Evolutionary conservation across 2,888 invertebrate species (phyloP).

Genomic region (Flabesymbios commensalis): DNA sequence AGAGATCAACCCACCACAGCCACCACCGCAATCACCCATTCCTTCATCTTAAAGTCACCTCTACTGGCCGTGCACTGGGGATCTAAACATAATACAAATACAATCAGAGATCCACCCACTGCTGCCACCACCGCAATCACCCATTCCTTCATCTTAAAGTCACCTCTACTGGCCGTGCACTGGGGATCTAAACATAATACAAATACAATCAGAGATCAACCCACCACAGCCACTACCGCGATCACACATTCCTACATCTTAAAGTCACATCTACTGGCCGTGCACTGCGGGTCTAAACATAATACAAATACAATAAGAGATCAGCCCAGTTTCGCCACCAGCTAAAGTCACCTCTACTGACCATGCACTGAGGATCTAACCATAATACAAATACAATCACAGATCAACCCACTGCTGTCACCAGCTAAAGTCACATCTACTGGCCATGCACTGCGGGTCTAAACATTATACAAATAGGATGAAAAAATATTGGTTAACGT

Average conservation of each 20-base stretch:
- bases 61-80: constrained; percentile 10
- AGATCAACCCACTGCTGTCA: constrained; percentile 29
- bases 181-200: neutral
- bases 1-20: constrained; percentile 31
- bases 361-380: neutral
- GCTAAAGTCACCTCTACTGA: constrained; percentile 11
- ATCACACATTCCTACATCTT: constrained; percentile 28
- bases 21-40: constrained; percentile 27
- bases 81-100: neutral
- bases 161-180: constrained; percentile 10
- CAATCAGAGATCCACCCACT: constrained; percentile 29
- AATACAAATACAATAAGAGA: constrained; percentile 20
- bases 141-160: constrained; percentile 24
- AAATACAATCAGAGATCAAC: constrained; percentile 27
- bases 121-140: constrained; percentile 30
- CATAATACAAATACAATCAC: constrained; percentile 16
- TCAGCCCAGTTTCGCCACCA: constrained; percentile 27
- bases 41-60: constrained; percentile 16
- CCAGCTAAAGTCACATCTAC: constrained; percentile 13
- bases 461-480: constrained; percentile 10
- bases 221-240: constrained; percentile 26
- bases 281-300: neutral
- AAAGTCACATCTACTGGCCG: constrained; percentile 12
- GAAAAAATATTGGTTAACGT: constrained; percentile 6
- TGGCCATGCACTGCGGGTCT: neutral